Conservation (phyloP, 2,888 invertebrate genomes). For the Caenorhabditis sp. region DNA sequence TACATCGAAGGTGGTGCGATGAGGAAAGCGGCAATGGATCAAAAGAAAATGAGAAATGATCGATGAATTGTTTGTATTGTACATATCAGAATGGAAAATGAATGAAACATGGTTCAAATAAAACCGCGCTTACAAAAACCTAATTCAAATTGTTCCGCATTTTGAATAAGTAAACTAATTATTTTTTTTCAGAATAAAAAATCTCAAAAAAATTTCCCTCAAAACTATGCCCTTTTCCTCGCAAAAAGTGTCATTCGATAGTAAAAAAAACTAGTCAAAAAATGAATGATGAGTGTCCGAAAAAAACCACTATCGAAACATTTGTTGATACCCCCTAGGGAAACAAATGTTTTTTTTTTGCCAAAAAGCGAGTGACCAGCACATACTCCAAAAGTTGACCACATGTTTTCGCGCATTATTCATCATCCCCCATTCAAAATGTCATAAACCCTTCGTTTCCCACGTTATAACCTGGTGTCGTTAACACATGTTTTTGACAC, state of each 20-base stretch:
- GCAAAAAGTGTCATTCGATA: too few relatives aligned
- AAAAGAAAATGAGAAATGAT: neutral
- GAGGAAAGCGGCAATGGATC: neutral
- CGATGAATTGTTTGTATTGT: neutral
- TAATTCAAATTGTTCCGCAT: neutral
- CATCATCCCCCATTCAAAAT: too few relatives aligned
- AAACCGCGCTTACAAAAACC: neutral
- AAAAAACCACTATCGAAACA: constrained; percentile 17
- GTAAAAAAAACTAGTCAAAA: constrained; percentile 6
- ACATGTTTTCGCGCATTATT: too few relatives aligned
- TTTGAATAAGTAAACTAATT: too few relatives aligned
- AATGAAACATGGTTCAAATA: neutral
- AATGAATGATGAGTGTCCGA: constrained; percentile 28
- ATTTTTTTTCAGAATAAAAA: too few relatives aligned
- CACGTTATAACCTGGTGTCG: constrained; percentile 4
- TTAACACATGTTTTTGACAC: neutral
- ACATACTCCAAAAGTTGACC: neutral
- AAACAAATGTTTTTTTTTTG: too few relatives aligned
- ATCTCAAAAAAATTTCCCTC: too few relatives aligned
- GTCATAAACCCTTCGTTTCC: too few relatives aligned
- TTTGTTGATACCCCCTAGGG: too few relatives aligned
- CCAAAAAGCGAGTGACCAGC: constrained; percentile 12
- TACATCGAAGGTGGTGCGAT: neutral
- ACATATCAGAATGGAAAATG: neutral
- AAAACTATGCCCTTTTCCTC: too few relatives aligned